Conservation (phyloP, 2,888 invertebrate genomes). For the Ichneumon xanthorius region DNA sequence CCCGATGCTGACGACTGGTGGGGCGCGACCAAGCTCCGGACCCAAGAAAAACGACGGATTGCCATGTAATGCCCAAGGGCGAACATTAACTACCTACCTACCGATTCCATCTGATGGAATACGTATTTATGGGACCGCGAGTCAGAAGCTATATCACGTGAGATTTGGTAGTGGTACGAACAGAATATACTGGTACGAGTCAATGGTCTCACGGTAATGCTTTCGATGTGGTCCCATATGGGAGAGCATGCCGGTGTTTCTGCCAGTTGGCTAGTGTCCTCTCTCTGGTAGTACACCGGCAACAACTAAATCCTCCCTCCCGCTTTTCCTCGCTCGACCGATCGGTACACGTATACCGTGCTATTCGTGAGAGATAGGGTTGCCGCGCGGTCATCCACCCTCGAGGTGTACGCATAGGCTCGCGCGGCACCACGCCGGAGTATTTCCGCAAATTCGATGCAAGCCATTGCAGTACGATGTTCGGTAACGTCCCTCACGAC, state of each 20-base stretch:
- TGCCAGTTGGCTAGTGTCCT: slow-evolving; percentile 68
- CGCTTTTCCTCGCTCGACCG: slow-evolving; percentile 12
- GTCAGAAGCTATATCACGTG: slow-evolving; percentile 12
- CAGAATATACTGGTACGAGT: slow-evolving; percentile 24
- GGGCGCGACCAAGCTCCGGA: neutral
- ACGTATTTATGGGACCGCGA: slow-evolving; percentile 17
- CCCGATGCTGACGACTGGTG: neutral
- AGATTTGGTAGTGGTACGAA: slow-evolving; percentile 17
- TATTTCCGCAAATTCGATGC: slow-evolving; percentile 74
- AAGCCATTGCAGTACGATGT: slow-evolving; percentile 60
- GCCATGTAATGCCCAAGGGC: neutral
- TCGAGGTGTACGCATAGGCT: slow-evolving; percentile 16
- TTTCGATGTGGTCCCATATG: slow-evolving; percentile 59
- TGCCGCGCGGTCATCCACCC: slow-evolving; percentile 40
- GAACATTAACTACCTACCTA: neutral
- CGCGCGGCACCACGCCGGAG: slow-evolving; percentile 57
- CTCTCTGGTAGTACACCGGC: slow-evolving; percentile 66
- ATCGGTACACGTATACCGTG: neutral
- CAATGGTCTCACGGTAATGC: slow-evolving; percentile 31
- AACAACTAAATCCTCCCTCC: slow-evolving; percentile 52
- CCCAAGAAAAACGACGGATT: neutral
- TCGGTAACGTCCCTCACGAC: slow-evolving; percentile 41
- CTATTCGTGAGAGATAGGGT: slow-evolving; percentile 8
- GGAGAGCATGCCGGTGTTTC: slow-evolving; percentile 62
- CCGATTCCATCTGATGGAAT: neutral